These are phyloP conservation scores for Chaenodraco wilsoni DNA, from an alignment of 2,797 vertebrate species.

Conservation along the genomic window DNA sequence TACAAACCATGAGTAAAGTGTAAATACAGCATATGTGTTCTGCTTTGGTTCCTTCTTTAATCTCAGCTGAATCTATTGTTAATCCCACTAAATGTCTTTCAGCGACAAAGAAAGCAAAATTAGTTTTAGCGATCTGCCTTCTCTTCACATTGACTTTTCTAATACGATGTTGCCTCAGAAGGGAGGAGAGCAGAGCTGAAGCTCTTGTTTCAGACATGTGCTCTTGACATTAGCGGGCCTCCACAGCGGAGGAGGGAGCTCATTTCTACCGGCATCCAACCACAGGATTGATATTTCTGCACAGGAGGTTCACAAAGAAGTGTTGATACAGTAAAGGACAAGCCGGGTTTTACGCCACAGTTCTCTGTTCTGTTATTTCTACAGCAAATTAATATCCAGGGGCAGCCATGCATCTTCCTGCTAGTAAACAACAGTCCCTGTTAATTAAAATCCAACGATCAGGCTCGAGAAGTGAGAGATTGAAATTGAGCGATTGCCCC, in stretches of 20 bases:
- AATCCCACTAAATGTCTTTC: conserved; percentile 39
- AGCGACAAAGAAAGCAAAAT: conserved; percentile 51
- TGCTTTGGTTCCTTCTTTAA: conserved; percentile 18
- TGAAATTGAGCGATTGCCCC: conserved; percentile 88
- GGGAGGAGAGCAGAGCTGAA: conserved; percentile 56
- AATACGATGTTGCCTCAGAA: conserved; percentile 53
- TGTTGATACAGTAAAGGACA: conserved; percentile 32
- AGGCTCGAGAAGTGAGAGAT: conserved; percentile 81
- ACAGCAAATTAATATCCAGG: conserved; percentile 54
- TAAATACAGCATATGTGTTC: conserved; percentile 9
- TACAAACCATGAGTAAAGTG: conserved; percentile 11
- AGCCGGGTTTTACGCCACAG: conserved; percentile 20
- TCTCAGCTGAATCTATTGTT: conserved; percentile 45
- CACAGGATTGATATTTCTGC: conserved; percentile 53
- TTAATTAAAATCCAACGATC: conserved; percentile 88
- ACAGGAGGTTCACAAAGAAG: conserved; percentile 34
- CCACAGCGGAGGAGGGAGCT: conserved; percentile 59
- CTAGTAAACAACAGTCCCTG: conserved; percentile 80
- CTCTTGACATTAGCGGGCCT: conserved; percentile 77
- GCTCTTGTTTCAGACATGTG: conserved; percentile 75
- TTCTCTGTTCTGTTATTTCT: conserved; percentile 44
- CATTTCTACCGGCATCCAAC: conserved; percentile 56
- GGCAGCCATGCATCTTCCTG: conserved; percentile 57
- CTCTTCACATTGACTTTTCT: conserved; percentile 73
- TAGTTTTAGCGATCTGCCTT: conserved; percentile 61